Base-by-base conservation (phyloP, 2,797 vertebrate species). In the Alfaro cultratus region DNA sequence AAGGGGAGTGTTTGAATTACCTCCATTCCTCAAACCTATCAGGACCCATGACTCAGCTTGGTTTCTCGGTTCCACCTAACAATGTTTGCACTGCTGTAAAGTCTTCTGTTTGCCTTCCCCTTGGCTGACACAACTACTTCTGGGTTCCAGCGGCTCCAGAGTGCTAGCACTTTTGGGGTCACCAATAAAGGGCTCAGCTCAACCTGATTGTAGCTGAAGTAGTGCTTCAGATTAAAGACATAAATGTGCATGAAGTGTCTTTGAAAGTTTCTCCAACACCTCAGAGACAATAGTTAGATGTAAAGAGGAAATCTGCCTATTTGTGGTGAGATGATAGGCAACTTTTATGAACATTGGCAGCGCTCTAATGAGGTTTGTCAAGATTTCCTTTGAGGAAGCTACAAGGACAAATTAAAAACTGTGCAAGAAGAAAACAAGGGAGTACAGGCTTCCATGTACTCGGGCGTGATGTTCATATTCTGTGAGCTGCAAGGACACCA, bases 41-140 rank as follows among this genome's bases (percentile, higher is more conserved):
- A 81, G 74, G 83, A 79, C 77, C 85, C 68, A 34, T 85, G 88
- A 78, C 83, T 87, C 84, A 80, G 80, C 79, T 87, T 90, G 77
- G 88, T 89, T 85, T 92, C 78, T 85, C 75, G 79, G 87, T 73
- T 85, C 85, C 79, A 78, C 75, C 89, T 93, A 90, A 92, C 92
- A 91, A 79, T 94, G 91, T 95, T 96, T 96, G 89, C 91, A 91
- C 91, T 93, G 88, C 91, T 92, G 93, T 90, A 89, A 83, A 86
- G 85, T 80, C 87, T 85, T 85, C 71, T 95, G 94, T 96, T 96
- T 95, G 93, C 89, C 93, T 93, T 95, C 85, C 86, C 86, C 90
- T 93, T 91, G 90, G 90, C 80, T 93, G 90, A 87, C 93, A 91
- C 83, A 74, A 85, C 86, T 85, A 88, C 85, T 83, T 81, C 88